phyloP scores from a whole-genome alignment of 2,797 vertebrate species.

The Allobates femoralis region DNA sequence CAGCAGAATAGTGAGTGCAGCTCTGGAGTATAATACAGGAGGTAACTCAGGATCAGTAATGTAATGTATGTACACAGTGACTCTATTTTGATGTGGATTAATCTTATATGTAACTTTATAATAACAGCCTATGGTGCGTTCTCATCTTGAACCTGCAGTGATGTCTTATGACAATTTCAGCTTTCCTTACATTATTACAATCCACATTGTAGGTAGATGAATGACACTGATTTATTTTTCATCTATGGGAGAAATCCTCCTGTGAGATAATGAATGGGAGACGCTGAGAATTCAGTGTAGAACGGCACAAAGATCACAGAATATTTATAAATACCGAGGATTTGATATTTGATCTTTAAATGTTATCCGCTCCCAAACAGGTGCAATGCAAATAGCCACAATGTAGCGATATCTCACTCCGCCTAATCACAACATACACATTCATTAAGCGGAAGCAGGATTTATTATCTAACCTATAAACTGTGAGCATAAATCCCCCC shows the following conservation, averaged over 20 bases:
- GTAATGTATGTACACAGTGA: neutral
- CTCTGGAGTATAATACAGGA: neutral
- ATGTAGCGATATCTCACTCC: neutral
- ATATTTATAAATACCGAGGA: constrained; percentile 31
- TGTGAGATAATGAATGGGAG: neutral
- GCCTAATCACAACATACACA: constrained; percentile 17
- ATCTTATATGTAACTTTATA: no score
- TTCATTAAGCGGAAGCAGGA: constrained; percentile 34
- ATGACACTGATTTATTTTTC: neutral
- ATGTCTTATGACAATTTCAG: neutral
- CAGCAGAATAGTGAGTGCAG: no score
- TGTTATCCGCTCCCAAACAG: constrained; percentile 16
- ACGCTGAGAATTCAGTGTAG: neutral
- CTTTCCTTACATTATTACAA: neutral
- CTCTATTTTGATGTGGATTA: neutral
- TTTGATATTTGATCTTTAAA: constrained; percentile 25
- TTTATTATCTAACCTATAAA: constrained; percentile 34
- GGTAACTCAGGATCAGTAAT: neutral
- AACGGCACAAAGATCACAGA: neutral
- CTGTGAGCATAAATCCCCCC: constrained; percentile 37
- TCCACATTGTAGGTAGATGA: neutral
- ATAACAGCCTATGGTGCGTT: neutral
- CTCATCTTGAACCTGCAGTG: neutral
- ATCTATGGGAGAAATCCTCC: neutral
- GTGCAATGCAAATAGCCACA: constrained; percentile 4